Evolutionary conservation across 2,888 invertebrate genomes (phyloP).

Genomic region (Brassicogethes aeneus): DNA sequence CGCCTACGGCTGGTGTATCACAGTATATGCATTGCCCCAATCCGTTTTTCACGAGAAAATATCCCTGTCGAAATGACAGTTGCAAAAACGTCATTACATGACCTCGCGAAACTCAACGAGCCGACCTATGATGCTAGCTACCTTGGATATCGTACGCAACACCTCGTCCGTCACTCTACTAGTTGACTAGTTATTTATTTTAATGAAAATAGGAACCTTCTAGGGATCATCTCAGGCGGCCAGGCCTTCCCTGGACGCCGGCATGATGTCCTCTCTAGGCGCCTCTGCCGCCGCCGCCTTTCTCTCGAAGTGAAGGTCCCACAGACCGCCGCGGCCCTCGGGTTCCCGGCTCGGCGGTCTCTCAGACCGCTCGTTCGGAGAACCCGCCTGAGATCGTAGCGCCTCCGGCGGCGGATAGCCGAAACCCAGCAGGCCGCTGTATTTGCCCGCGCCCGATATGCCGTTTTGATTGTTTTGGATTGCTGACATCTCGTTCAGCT

Average conservation of each 20-base stretch:
- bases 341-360: constrained; percentile 38
- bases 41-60: constrained; percentile 18
- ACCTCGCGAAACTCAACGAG: not conserved
- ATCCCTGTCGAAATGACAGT: not conserved
- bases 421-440: constrained; percentile 69
- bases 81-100: not conserved
- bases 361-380: constrained; percentile 43
- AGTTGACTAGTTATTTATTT: constrained; percentile 37
- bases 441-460: constrained; percentile 50
- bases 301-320: constrained; percentile 51
- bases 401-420: constrained; percentile 53
- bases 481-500: constrained; percentile 75
- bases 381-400: constrained; percentile 47
- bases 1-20: constrained; percentile 42
- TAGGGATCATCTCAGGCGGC: constrained; percentile 49
- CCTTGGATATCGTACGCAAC: constrained; percentile 6
- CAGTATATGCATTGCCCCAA: constrained; percentile 45
- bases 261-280: constrained; percentile 43
- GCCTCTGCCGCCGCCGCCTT: constrained; percentile 40
- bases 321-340: constrained; percentile 41
- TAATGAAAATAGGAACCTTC: constrained; percentile 47
- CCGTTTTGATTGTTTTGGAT: constrained; percentile 64
- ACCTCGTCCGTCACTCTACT: constrained; percentile 9
- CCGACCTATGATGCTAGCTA: not conserved
- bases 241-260: constrained; percentile 63